Conservation (phyloP, 2,113 vertebrate species). For the Chelonoidis abingdonii region DNA sequence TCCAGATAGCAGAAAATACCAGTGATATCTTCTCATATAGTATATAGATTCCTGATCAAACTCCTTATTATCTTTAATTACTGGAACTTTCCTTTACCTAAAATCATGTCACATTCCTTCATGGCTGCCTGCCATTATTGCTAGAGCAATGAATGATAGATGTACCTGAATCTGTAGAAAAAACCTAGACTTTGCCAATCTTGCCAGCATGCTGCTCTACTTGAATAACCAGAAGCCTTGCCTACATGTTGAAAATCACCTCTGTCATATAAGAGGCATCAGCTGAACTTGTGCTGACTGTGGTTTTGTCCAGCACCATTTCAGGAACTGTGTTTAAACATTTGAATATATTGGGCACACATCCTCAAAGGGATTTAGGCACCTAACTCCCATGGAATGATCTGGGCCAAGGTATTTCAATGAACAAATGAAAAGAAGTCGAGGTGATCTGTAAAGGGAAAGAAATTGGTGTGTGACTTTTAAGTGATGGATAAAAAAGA, state of each 20-base stretch:
- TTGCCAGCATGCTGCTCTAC: neutral
- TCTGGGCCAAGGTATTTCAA: too few species aligned
- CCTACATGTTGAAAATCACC: neutral
- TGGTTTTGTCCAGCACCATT: too few species aligned
- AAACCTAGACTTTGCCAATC: neutral
- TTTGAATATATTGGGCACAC: too few species aligned
- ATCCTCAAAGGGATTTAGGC: too few species aligned
- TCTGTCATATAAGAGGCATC: neutral
- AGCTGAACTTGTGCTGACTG: neutral
- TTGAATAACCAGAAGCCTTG: neutral
- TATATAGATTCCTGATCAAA: neutral
- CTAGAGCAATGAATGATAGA: neutral
- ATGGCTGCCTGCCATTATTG: neutral
- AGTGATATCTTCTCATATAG: neutral
- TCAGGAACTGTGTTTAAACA: too few species aligned
- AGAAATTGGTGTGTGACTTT: neutral
- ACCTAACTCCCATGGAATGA: too few species aligned
- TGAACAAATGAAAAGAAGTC: too few species aligned
- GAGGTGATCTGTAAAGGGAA: too few species aligned
- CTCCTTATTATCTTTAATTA: neutral
- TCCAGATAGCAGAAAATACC: too few species aligned
- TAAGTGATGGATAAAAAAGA: neutral
- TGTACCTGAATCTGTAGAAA: neutral
- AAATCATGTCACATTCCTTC: neutral
- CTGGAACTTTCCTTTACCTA: neutral